Conservation (phyloP, 2,113 vertebrate species). For the Podarcis raffonei region DNA sequence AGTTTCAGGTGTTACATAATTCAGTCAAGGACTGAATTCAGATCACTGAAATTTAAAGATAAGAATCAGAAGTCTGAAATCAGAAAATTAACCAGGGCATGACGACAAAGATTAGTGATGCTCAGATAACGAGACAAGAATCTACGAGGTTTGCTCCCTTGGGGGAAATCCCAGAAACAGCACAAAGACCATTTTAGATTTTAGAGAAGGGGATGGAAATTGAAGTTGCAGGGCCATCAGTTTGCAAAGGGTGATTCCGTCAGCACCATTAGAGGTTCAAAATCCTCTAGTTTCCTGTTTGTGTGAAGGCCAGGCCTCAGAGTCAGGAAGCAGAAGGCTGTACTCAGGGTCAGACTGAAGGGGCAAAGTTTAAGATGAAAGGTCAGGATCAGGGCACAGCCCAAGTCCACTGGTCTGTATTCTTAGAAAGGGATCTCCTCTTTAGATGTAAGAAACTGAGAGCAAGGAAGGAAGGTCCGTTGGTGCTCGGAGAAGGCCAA, state of each 20-base stretch:
- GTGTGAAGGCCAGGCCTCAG: background rate
- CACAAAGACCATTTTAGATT: background rate
- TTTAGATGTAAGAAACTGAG: background rate
- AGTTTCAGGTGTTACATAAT: background rate
- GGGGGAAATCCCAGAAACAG: background rate
- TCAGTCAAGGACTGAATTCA: background rate
- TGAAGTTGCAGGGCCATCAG: too few relatives aligned
- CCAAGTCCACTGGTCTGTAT: background rate
- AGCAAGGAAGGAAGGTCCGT: background rate
- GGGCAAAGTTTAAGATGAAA: background rate
- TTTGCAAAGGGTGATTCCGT: background rate
- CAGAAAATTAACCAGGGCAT: background rate
- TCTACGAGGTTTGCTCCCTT: background rate
- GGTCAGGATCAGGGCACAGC: background rate
- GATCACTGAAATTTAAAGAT: background rate
- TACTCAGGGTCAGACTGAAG: background rate
- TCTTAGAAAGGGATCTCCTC: background rate
- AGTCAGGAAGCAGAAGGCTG: background rate
- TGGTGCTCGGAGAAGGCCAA: background rate
- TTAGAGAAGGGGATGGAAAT: background rate
- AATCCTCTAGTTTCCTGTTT: background rate
- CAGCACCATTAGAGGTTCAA: background rate
- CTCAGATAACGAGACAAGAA: background rate
- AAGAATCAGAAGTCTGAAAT: background rate
- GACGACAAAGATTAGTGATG: background rate